These are phyloP conservation scores for Enteromius argenteus DNA, from an alignment of 2,797 vertebrate species.

Conservation along the genomic window DNA sequence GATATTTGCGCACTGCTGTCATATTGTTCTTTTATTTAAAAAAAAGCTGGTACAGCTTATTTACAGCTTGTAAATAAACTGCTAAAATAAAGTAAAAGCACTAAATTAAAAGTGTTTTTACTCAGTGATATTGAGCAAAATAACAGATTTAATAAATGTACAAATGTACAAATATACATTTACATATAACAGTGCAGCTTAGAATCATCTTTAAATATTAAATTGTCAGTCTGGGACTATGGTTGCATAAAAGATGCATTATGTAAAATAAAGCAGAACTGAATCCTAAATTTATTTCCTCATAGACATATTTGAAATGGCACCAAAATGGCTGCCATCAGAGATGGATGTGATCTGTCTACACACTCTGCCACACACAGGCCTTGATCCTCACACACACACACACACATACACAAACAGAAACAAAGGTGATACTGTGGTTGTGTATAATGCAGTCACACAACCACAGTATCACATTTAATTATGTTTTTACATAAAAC, in stretches of 20 bases:
- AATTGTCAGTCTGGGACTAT: neutral
- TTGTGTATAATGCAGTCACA: neutral
- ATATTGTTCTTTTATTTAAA: slow-evolving; percentile 47
- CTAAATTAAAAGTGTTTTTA: neutral
- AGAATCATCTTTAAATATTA: neutral
- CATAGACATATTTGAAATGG: slow-evolving; percentile 41
- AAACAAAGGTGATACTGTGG: neutral
- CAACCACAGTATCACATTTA: slow-evolving; percentile 38
- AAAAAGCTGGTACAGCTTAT: slow-evolving; percentile 33
- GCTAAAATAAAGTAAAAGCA: neutral
- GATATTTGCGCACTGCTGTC: slow-evolving; percentile 37
- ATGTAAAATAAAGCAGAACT: slow-evolving; percentile 37
- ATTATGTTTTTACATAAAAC: slow-evolving; percentile 51
- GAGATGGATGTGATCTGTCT: slow-evolving; percentile 56
- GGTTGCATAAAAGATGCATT: neutral
- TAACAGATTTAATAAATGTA: neutral
- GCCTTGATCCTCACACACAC: slow-evolving; percentile 25
- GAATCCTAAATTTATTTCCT: slow-evolving; percentile 36
- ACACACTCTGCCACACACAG: slow-evolving; percentile 26
- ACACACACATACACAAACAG: neutral
- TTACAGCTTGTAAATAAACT: slow-evolving; percentile 26
- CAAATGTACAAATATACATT: slow-evolving; percentile 13
- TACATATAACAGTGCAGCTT: neutral
- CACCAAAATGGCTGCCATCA: slow-evolving; percentile 55
- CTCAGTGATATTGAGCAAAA: slow-evolving; percentile 3